Percentiles rank a stretch among this genome's conserved stretches.
Evolutionary conservation across 2,888 invertebrate genomes (phyloP).

Genomic region (Drosophila nr. perissopoda): DNA sequence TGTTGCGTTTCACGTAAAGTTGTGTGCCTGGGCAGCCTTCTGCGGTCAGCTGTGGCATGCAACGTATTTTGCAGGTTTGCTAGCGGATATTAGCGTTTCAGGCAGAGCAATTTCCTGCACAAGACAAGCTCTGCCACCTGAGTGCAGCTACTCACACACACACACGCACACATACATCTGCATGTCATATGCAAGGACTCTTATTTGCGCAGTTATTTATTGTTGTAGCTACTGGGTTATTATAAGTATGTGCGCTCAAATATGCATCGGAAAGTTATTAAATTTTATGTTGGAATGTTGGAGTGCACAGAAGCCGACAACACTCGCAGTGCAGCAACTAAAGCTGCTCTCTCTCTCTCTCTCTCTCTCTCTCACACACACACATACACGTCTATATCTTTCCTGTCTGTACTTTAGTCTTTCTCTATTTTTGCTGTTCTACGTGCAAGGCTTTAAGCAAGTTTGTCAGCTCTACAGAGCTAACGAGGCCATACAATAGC

Average conservation of each 20-base stretch:
- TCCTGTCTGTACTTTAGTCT: not conserved
- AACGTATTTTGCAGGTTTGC: conserved; percentile 38
- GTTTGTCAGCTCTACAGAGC: conserved; percentile 57
- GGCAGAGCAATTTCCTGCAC: conserved; percentile 55
- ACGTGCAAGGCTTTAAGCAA: conserved; percentile 55
- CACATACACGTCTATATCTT: too few species aligned
- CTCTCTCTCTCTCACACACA: not conserved
- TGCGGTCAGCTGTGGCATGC: conserved; percentile 52
- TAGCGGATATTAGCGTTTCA: conserved; percentile 29
- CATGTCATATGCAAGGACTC: conserved; percentile 20
- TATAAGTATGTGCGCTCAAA: conserved; percentile 69
- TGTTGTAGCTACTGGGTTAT: conserved; percentile 50
- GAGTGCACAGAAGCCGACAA: conserved; percentile 58
- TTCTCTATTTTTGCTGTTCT: conserved; percentile 8
- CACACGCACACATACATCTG: not conserved
- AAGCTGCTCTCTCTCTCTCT: not conserved
- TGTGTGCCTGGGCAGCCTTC: conserved; percentile 34
- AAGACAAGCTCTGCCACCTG: conserved; percentile 9
- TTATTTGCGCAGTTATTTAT: conserved; percentile 53
- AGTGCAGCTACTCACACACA: not conserved
- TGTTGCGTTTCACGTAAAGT: conserved; percentile 59
- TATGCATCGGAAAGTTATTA: conserved; percentile 73
- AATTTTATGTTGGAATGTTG: conserved; percentile 64
- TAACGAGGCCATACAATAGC: conserved; percentile 35
- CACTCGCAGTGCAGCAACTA: conserved; percentile 37